Conservation (phyloP, 2,113 vertebrate species). For the Ramphastos sulfuratus region DNA sequence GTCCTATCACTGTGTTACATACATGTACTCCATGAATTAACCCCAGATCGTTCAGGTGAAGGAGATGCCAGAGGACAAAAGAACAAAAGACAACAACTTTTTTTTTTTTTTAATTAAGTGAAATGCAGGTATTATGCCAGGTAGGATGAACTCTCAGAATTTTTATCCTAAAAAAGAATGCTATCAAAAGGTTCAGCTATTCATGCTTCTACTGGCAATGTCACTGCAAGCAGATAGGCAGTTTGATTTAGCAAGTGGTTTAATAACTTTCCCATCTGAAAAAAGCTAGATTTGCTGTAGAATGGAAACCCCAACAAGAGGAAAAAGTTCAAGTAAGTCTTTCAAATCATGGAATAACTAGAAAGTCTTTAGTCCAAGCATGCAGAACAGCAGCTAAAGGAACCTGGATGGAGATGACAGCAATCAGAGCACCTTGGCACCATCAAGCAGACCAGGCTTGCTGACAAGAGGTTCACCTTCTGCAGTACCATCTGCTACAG, state of each 20-base stretch:
- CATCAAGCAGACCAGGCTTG: not conserved
- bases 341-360: not conserved
- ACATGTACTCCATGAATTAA: fast-evolving
- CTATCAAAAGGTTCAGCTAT: not conserved
- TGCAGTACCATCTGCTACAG: not conserved
- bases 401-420: not conserved
- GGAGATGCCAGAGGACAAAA: not conserved
- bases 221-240: not conserved
- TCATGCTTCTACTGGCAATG: not conserved
- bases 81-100: not conserved
- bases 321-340: not conserved
- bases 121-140: not conserved
- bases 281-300: not conserved
- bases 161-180: not conserved
- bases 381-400: not conserved
- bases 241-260: not conserved
- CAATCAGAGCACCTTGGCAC: not conserved
- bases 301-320: not conserved
- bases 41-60: not conserved
- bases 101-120: not conserved
- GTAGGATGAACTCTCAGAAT: not conserved
- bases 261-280: not conserved
- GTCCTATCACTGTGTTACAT: not conserved
- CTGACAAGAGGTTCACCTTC: not conserved
- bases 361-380: not conserved